Base-by-base conservation (phyloP, 2,797 vertebrate genomes). In the Sebastes vulpes region DNA sequence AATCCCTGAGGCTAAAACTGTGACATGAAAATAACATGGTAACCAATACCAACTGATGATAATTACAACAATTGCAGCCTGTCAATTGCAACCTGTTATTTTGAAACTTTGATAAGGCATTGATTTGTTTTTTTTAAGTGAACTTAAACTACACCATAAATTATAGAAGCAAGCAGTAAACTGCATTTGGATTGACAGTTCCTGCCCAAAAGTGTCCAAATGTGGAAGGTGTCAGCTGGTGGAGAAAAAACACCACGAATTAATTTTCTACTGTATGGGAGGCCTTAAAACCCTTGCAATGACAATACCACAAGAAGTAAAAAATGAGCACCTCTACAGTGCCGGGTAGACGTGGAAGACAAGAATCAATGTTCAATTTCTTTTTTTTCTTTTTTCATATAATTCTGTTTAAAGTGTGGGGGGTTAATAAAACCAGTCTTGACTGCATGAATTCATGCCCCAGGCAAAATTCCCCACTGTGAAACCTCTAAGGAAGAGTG, bases 381-480 rank as follows among this genome's bases (percentile, higher is more conserved):
- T 25, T 28, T 54, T 63, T 9, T 61, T 48, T 35, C 1, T 6
- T 6, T 7, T 21, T 53, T 50, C 25, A 25, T 73, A 81, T 76
- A 56, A 31, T 75, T 59, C 38, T 57, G 16, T 52, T 80, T 83
- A 70, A 65, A 66, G 58, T 73, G 56, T 79, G 16, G 42, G 48
- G 59, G 61, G 65, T 74, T 77, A 85, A 83, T 76, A 74, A 63
- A 74, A 68, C 28, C 63, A 32, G 50, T 42, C 66, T 26, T 68
- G 21, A 53, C 75, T 76, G 52, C 28, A 29, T 73, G 31, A 48
- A 48, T 48, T 18, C 29, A n/a, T 57, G 68, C 74, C 72, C 85
- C 26, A 23, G 75, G 65, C 66, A 81, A 57, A 59, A 75, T 31
- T 65, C 80, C 72, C 82, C 69, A 57, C 72, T 81, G 88, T 79